A percentile compares a stretch with the other conserved stretches of the same genome.
phyloP scores from a whole-genome alignment of 2,113 vertebrate genomes.

The Trachemys scripta region DNA sequence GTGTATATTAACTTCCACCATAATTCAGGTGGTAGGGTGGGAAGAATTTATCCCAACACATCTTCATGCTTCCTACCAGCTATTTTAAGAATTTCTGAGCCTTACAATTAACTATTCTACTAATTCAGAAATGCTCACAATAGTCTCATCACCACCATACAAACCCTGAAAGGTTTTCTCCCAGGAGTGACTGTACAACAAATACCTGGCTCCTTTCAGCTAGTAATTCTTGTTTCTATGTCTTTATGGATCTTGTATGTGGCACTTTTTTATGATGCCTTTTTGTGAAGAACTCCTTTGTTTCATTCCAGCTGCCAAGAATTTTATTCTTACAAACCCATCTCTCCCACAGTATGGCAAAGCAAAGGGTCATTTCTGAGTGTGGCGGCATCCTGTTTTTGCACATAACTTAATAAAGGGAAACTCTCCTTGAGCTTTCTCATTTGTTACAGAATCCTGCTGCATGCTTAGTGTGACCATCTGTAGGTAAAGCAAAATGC shows the following conservation, averaged over 20 bases:
- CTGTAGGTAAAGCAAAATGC: background rate
- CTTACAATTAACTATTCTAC: constrained; percentile 20
- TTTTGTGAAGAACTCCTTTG: background rate
- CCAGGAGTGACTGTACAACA: too few species aligned
- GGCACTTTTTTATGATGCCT: background rate
- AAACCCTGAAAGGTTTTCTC: background rate
- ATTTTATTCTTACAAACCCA: background rate
- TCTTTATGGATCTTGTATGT: fast-evolving
- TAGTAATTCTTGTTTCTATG: background rate
- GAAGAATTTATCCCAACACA: background rate
- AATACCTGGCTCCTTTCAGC: background rate
- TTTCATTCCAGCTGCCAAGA: background rate
- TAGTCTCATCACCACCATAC: background rate
- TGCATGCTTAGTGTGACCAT: background rate
- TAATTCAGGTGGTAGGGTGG: background rate
- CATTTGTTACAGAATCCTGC: fast-evolving
- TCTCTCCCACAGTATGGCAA: background rate
- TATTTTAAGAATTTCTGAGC: background rate
- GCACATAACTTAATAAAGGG: fast-evolving
- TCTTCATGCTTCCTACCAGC: background rate
- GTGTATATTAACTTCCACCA: too few species aligned
- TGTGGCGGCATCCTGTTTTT: fast-evolving
- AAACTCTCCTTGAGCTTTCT: background rate
- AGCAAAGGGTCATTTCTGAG: background rate
- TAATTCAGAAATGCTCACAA: constrained; percentile 24